phyloP scores from a whole-genome alignment of 2,888 invertebrate genomes.

The Prenolepis imparis region DNA sequence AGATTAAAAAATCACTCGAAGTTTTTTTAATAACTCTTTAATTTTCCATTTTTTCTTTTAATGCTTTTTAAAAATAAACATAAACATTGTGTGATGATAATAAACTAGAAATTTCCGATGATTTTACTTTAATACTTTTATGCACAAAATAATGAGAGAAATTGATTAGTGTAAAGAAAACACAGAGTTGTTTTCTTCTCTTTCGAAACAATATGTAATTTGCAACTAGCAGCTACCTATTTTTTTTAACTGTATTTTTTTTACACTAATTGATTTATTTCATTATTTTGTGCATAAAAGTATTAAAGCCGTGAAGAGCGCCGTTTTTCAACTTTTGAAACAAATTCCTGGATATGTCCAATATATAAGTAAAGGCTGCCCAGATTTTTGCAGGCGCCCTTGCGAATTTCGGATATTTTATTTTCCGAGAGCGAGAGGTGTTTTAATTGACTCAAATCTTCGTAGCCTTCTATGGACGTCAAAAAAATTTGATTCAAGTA shows the following conservation, averaged over 20 bases:
- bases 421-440: slow-evolving; percentile 85
- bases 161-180: no score
- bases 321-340: slow-evolving; percentile 82
- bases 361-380: slow-evolving; percentile 83
- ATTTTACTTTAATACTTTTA: background rate
- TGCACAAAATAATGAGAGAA: background rate
- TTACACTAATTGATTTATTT: no score
- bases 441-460: slow-evolving; percentile 83
- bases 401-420: slow-evolving; percentile 83
- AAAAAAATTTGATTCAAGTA: slow-evolving; percentile 70
- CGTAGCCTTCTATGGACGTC: slow-evolving; percentile 78
- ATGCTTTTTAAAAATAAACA: background rate
- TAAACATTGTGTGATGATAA: background rate
- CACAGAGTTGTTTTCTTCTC: no score
- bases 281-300: no score
- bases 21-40: background rate
- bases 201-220: no score
- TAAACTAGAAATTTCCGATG: background rate
- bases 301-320: slow-evolving; percentile 71
- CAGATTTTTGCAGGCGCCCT: slow-evolving; percentile 86
- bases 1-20: no score
- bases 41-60: background rate
- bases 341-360: slow-evolving; percentile 85
- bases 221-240: no score
- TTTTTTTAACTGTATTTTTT: no score